Evolutionary conservation across 1,140 invertebrate genomes (phyloP), one percentile per base, ranked within the genome.

Genomic region (Psilanteris sp.): DNA sequence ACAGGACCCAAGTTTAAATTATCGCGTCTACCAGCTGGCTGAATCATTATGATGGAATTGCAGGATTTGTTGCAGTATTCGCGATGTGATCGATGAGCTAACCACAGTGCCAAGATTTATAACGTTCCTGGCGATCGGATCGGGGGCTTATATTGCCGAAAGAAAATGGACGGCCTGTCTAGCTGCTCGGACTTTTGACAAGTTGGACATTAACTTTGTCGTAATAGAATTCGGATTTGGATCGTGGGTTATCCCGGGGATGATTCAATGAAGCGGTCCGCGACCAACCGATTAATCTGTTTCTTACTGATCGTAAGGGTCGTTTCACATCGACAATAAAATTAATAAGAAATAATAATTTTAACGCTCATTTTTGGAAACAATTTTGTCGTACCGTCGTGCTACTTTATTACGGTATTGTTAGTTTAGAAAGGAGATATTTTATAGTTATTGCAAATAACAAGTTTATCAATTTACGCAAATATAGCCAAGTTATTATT

Each of bases 1-100:
- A 68, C 34, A 57, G 64, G 26, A 39, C 31, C 15, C 24, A 11
- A 18, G 22, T 34, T 41, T 8, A 50, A 68, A 68, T 68, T 57
- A 68, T 68, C 32, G 52, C 52, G 43, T 43, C 29, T 37, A 64
- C 41, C 50, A 48, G 37, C 62, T 37, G 48, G 48, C 9, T 24
- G n/a, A 54, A 66, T 66, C 3, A 39, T 66, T 66, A 14, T 16
- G 27, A 54, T 31, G 14, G 41, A 61, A 52, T 41, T 52, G 48
- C 48, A 10, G 48, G 20, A 24, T 41, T 52, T 43, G 43, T 34
- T 32, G 18, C 46, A 32, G 37, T 15, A 22, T n/a, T 27, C 39
- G 36, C 29, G n/a, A 4, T 4, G n/a, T 67, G 48, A 54, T 67
- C 48, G 37, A 67, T 67, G 24, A 27, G 10, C 13, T 10, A 15